Base-by-base conservation (phyloP, 2,888 invertebrate species). In the Orthosia gracilis region DNA sequence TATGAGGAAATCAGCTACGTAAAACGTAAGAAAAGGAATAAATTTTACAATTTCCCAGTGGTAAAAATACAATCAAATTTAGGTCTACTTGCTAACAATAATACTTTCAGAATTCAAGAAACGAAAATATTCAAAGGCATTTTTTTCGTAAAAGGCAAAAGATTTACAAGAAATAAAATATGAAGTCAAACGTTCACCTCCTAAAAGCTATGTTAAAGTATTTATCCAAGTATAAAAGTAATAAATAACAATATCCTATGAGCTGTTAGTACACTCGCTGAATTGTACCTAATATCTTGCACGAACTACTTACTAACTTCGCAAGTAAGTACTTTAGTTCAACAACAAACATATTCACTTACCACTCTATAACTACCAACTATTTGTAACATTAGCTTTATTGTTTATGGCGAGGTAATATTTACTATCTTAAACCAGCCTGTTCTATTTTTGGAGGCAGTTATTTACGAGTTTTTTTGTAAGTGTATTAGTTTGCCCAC, bases 341-440 rank as follows among this genome's bases (percentile, higher is more conserved):
- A 31, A 67, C 31, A 83, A 73, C 67, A 69, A 66, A 78, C 66
- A 83, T 73, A 81, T 68, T 69, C 59, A 50, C 21, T 54, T 76
- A 69, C 65, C 54, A 70, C 67, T 83, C 57, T 61, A 45, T 54
- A 31, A 69, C 31, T 66, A n/a, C 52, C 26, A 31, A 72, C 58
- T 49, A 50, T 76, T 69, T 67, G n/a, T 49, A 59, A 69, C 45
- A 67, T 57, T 73, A 40, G 17, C 26, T n/a, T 47, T 4, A 13
- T 52, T 61, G 69, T 81, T 64, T 62, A 65, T 57, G 45, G 52
- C 2, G 18, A 0, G 0, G 0, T 45, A 78, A 65, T n/a, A 7
- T 15, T 7, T 15, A 47, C n/a, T 49, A 4, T 21, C 18, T 21
- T 12, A 58, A 18, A 12, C 23, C 26, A 52, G 23, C 26, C 3